Conservation (phyloP, 2,113 vertebrate species). For the Micronycteris hirsuta region DNA sequence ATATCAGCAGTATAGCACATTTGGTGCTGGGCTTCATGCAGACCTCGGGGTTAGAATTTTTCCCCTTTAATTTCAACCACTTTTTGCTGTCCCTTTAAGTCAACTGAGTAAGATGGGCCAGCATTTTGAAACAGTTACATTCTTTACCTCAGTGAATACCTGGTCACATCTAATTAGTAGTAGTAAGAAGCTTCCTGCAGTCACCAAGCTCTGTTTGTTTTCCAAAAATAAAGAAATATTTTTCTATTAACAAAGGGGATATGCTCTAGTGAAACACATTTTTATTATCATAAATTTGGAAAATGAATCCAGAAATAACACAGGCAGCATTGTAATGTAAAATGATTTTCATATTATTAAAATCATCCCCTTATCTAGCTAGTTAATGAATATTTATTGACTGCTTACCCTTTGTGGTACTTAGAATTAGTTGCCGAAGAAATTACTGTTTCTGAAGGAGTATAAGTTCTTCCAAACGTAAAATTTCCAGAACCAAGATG, state of each 20-base stretch:
- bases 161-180: neutral
- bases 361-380: neutral
- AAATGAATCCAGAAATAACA: neutral
- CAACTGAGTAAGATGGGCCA: neutral
- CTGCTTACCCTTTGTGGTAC: neutral
- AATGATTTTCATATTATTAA: slow-evolving; percentile 24
- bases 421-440: neutral
- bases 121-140: neutral
- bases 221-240: neutral
- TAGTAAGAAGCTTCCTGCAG: neutral
- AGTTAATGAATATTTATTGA: neutral
- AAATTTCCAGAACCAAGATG: neutral
- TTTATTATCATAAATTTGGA: neutral
- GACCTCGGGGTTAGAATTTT: neutral
- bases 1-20: neutral
- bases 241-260: slow-evolving; percentile 25
- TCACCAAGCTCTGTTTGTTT: slow-evolving; percentile 20
- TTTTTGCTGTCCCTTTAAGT: neutral
- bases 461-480: neutral
- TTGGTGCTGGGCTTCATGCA: neutral
- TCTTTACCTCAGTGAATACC: neutral
- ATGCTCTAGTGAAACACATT: neutral
- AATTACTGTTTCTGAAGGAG: neutral
- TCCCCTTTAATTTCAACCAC: neutral
- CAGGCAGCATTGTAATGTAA: neutral